Percentiles rank a stretch among this genome's conserved stretches.
These are phyloP conservation scores for Muscicapa striata DNA, from an alignment of 2,797 vertebrate genomes.

Conservation along the genomic window DNA sequence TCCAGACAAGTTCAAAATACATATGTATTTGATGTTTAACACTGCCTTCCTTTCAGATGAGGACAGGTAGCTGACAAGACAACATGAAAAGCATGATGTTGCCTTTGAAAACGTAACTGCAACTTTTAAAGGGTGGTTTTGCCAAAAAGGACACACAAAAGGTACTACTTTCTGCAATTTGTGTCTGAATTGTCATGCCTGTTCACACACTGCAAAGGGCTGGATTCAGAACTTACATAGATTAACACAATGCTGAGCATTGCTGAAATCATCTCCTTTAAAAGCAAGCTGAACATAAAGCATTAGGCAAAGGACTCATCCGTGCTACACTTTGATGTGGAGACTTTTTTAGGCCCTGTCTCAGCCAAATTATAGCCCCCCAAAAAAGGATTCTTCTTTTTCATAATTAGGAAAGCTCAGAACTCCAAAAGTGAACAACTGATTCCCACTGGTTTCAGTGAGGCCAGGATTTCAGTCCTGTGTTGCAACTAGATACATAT, in stretches of 20 bases:
- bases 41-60: neutral
- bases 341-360: neutral
- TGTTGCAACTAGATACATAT: neutral
- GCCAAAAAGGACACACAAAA: neutral
- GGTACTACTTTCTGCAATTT: neutral
- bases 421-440: neutral
- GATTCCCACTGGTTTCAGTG: neutral
- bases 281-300: neutral
- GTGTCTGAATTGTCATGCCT: neutral
- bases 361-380: neutral
- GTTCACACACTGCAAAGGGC: neutral
- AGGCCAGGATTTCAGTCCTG: neutral
- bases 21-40: neutral
- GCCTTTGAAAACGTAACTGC: neutral
- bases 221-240: neutral
- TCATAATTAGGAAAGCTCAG: neutral
- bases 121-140: neutral
- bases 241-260: neutral
- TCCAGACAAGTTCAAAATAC: constrained; percentile 46
- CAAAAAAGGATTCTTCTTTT: too few relatives aligned
- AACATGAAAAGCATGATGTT: neutral
- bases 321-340: neutral
- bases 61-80: neutral
- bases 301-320: neutral
- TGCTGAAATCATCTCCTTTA: neutral